These are phyloP conservation scores for Aspidiotus rigidus DNA, from an alignment of 2,888 invertebrate species.

Conservation along the genomic window DNA sequence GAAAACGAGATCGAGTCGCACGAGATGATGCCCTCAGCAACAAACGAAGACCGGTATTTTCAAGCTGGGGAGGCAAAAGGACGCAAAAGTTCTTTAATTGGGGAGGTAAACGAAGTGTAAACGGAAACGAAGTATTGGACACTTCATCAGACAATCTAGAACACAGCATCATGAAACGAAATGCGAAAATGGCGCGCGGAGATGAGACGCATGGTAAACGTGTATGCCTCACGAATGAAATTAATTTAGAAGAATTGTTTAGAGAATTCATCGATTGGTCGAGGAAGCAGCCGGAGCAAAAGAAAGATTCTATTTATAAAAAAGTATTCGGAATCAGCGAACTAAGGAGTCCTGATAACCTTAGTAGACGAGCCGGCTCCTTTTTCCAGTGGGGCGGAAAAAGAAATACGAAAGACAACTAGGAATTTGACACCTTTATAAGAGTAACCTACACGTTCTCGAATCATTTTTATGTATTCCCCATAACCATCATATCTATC, in stretches of 20 bases:
- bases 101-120: constrained; percentile 39
- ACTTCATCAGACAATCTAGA: constrained; percentile 30
- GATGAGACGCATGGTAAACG: neutral
- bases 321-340: constrained; percentile 12
- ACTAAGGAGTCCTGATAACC: constrained; percentile 32
- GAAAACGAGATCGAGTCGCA: constrained; percentile 33
- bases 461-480: no score
- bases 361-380: constrained; percentile 36
- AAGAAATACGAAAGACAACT: constrained; percentile 37
- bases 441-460: no score
- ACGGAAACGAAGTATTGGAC: constrained; percentile 26
- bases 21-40: constrained; percentile 32
- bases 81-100: constrained; percentile 39
- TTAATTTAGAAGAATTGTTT: constrained; percentile 34
- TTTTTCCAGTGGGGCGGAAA: constrained; percentile 42
- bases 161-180: constrained; percentile 22
- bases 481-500: no score
- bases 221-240: constrained; percentile 19
- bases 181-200: neutral
- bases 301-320: constrained; percentile 29
- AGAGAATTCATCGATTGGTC: constrained; percentile 35
- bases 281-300: constrained; percentile 34
- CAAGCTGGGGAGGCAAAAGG: constrained; percentile 40
- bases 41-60: constrained; percentile 38
- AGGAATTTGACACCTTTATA: no score